phyloP scores from a whole-genome alignment of 2,797 vertebrate species.

The Helostoma temminkii region DNA sequence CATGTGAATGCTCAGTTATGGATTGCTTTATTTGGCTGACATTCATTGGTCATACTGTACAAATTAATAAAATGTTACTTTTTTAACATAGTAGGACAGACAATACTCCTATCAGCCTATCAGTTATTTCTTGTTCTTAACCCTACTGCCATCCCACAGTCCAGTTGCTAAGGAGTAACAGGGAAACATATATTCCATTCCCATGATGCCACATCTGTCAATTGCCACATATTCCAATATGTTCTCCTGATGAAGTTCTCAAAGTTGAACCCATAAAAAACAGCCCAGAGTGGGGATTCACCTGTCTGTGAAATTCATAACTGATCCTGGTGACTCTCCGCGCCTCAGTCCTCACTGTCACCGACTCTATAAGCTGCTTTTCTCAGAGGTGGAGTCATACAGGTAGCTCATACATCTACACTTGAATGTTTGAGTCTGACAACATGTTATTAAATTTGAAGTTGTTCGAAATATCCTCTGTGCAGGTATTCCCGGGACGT shows the following conservation, averaged over 20 bases:
- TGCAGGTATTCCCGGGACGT: slow-evolving; percentile 10
- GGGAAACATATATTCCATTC: neutral
- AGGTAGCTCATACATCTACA: neutral
- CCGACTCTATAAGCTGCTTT: neutral
- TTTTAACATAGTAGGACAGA: no score
- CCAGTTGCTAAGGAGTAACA: no score
- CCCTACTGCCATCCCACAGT: no score
- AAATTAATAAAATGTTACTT: no score
- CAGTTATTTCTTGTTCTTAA: neutral
- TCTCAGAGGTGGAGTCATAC: neutral
- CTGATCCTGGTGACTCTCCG: neutral
- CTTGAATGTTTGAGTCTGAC: neutral
- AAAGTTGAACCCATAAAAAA: neutral
- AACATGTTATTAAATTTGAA: slow-evolving; percentile 1
- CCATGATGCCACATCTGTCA: neutral
- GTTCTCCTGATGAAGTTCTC: neutral
- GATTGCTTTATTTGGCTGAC: no score
- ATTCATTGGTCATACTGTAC: no score
- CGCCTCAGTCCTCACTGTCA: no score
- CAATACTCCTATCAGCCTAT: no score
- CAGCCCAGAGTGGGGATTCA: neutral
- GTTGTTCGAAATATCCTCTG: neutral
- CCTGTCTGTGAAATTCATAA: neutral
- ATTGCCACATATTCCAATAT: neutral
- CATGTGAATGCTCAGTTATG: no score